These are phyloP conservation scores for Agrotis exclamationis DNA, from an alignment of 2,888 invertebrate species.

Conservation along the genomic window DNA sequence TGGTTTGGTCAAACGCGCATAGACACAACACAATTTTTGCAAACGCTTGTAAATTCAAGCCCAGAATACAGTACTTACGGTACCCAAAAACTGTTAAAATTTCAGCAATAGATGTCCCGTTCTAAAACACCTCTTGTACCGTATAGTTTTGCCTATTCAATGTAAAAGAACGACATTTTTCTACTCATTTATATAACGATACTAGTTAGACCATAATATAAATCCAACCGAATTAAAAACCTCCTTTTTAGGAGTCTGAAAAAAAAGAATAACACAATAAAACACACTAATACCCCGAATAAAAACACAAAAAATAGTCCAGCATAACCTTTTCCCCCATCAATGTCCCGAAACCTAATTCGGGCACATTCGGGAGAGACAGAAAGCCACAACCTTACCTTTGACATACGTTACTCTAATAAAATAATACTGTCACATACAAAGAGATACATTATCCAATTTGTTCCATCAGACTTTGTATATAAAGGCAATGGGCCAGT, in stretches of 20 bases:
- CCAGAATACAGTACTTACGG: too few species aligned
- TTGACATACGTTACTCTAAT: constrained; percentile 55
- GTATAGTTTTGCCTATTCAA: too few species aligned
- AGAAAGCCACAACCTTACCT: constrained; percentile 42
- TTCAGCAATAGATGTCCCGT: too few species aligned
- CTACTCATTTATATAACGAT: neutral
- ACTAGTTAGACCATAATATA: neutral
- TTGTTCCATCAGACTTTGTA: constrained; percentile 69
- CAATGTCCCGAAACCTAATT: constrained; percentile 49
- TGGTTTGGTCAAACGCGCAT: too few species aligned
- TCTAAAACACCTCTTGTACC: too few species aligned
- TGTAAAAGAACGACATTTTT: too few species aligned
- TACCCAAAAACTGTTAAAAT: too few species aligned
- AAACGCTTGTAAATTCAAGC: too few species aligned
- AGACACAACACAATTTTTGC: too few species aligned
- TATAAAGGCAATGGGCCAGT: constrained; percentile 79
- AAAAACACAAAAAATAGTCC: constrained; percentile 4
- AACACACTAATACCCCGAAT: neutral
- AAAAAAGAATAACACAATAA: neutral
- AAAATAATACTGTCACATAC: constrained; percentile 60
- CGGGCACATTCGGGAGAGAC: constrained; percentile 21
- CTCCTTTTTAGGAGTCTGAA: too few species aligned
- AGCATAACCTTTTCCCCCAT: neutral
- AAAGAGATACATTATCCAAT: constrained; percentile 78
- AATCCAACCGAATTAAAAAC: too few species aligned